phyloP scores from a whole-genome alignment of 2,113 vertebrate genomes.

The Urocitellus parryii region DNA sequence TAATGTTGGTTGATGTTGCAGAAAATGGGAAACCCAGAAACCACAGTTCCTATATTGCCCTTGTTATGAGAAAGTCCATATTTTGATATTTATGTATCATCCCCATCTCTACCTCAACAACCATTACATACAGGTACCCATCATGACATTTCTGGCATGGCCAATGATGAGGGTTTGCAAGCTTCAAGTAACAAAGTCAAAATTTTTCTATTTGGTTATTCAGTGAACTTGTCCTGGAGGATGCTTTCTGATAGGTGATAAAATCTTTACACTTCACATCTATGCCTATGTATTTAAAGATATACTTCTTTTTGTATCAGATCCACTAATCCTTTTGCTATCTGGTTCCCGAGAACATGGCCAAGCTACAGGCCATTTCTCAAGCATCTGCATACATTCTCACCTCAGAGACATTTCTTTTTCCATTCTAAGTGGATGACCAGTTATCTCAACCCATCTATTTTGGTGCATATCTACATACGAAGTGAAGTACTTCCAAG shows the following conservation, averaged over 20 bases:
- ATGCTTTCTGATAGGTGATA: not conserved
- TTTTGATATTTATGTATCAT: not conserved
- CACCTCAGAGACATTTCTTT: not conserved
- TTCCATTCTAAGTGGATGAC: not conserved
- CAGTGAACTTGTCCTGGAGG: not conserved
- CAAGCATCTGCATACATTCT: not conserved
- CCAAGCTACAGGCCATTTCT: not conserved
- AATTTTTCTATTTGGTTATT: not conserved
- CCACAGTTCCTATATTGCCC: not conserved
- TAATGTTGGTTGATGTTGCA: not conserved
- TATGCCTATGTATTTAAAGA: not conserved
- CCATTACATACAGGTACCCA: not conserved
- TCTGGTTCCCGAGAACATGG: not conserved
- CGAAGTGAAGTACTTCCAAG: too few relatives aligned
- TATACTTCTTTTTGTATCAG: not conserved
- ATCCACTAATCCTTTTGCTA: not conserved
- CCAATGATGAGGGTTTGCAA: not conserved
- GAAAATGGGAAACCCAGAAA: not conserved
- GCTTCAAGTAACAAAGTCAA: not conserved
- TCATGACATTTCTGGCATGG: not conserved
- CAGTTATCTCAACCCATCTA: too few relatives aligned
- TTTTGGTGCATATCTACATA: too few relatives aligned
- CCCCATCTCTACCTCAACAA: not conserved
- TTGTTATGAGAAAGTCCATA: not conserved
- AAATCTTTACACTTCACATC: not conserved